phyloP scores from a whole-genome alignment of 92 coral and sea anemone genomes.

The Actinostola sp. region DNA sequence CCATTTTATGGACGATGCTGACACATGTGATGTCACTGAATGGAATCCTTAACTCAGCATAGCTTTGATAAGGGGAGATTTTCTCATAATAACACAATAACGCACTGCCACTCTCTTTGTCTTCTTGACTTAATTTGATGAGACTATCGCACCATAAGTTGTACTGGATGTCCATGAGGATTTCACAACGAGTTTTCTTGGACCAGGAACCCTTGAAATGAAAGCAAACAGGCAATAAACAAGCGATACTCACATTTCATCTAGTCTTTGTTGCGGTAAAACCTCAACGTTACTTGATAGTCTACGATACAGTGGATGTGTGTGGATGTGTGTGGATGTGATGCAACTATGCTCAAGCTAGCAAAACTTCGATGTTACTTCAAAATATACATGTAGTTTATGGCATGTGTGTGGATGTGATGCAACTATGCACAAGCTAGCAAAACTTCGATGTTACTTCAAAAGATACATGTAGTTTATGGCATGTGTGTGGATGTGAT shows the following conservation, averaged over 20 bases:
- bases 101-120: constrained; percentile 62
- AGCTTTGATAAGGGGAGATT: constrained; percentile 36
- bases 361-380: too few species aligned
- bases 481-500: too few species aligned
- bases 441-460: too few species aligned
- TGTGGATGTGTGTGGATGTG: too few species aligned
- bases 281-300: too few species aligned
- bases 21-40: constrained; percentile 77
- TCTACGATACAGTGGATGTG: too few species aligned
- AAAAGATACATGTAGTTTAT: too few species aligned
- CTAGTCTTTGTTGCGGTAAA: too few species aligned
- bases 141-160: constrained; percentile 89
- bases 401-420: too few species aligned
- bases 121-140: constrained; percentile 74
- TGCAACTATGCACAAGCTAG: too few species aligned
- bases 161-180: constrained; percentile 58
- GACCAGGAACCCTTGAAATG: constrained; percentile 82
- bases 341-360: too few species aligned
- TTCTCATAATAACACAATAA: constrained; percentile 77
- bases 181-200: constrained; percentile 77
- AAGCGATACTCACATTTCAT: neutral
- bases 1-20: constrained; percentile 65
- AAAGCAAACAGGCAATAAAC: neutral
- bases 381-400: too few species aligned
- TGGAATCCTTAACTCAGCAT: constrained; percentile 78